Evolutionary conservation across 2,888 invertebrate species (phyloP).

Genomic region (Julus scandinavius): DNA sequence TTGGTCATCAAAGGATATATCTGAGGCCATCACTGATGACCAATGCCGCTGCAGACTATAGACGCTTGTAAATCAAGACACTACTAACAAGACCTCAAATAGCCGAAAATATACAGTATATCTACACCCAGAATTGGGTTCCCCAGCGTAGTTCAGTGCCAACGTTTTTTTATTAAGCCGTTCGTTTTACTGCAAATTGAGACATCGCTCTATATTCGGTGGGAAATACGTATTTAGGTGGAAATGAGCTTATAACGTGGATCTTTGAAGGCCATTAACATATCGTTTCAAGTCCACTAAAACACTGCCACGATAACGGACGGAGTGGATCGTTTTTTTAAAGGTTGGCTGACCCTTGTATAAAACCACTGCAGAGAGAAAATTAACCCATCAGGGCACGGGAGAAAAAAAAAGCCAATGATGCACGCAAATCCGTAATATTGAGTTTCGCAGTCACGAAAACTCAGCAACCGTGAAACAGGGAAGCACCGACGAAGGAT

Average conservation of each 20-base stretch:
- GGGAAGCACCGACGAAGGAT: background rate
- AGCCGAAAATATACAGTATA: conserved; percentile 19
- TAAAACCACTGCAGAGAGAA: background rate
- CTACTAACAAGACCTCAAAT: conserved; percentile 37
- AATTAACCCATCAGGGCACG: conserved; percentile 34
- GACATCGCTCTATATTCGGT: background rate
- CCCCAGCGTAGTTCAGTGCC: conserved; percentile 5
- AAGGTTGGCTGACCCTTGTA: conserved; percentile 7
- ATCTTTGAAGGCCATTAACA: background rate
- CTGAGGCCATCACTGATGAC: background rate
- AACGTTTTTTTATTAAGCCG: background rate
- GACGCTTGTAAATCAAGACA: conserved; percentile 21
- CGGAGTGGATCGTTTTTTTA: conserved; percentile 29
- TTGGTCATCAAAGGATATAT: conserved; percentile 39
- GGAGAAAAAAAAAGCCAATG: background rate
- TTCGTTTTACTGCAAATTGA: conserved; percentile 30
- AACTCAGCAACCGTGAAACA: background rate
- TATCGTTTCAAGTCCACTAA: conserved; percentile 15
- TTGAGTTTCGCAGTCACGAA: conserved; percentile 37
- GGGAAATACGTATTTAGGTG: background rate
- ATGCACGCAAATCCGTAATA: conserved; percentile 10
- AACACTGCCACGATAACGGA: background rate
- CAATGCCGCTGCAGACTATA: background rate
- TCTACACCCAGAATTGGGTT: background rate
- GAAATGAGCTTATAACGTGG: background rate